Evolutionary conservation across 2,888 invertebrate species (phyloP), one percentile per base, ranked within the genome.

Genomic region (Ochropleura leucogaster): DNA sequence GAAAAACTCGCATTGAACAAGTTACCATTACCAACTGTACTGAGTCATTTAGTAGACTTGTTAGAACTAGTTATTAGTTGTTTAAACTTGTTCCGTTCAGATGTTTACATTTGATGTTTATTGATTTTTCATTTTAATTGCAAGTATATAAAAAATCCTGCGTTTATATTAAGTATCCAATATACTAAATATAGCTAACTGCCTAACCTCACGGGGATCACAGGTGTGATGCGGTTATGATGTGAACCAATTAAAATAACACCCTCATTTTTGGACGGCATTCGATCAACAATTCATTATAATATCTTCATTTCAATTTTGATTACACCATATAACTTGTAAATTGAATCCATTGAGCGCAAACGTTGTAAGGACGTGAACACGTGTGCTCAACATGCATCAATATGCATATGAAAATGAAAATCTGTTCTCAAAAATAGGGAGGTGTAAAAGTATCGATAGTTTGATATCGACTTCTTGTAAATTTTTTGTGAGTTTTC

Each of bases 321-420:
- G 68, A 77, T 80, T 74, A 81, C 72, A 78, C 74, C 66, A 68
- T 74, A 77, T 65, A 80, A 85, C 77, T 84, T 75, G 74, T 67
- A 85, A 79, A 87, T 87, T 72, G 82, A 85, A 87, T 87, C 72
- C 74, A 79, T 79, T 85, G 73, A 71, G 44, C 60, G 40, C 71
- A 67, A 81, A 77, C 73, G 72, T 84, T 88, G 84, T 88, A 86
- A 87, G 86, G 83, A 86, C 86, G 89, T 90, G 89, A 88, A 87
- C 79, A 87, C 90, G 89, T 87, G 88, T 88, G 88, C 88, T 87
- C 88, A 89, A 82, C 83, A 87, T 89, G 88, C 88, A 92, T 93
- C 92, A 93, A 91, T 92, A 93, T 93, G 92, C 91, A 91, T 89
- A 92, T 90, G 93, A 92, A 93, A 93, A 93, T 93, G 91, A 92